A percentile compares a stretch with the other conserved stretches of the same genome.
Evolutionary conservation across 2,113 vertebrate genomes (phyloP).

Genomic region (Mirza zaza): DNA sequence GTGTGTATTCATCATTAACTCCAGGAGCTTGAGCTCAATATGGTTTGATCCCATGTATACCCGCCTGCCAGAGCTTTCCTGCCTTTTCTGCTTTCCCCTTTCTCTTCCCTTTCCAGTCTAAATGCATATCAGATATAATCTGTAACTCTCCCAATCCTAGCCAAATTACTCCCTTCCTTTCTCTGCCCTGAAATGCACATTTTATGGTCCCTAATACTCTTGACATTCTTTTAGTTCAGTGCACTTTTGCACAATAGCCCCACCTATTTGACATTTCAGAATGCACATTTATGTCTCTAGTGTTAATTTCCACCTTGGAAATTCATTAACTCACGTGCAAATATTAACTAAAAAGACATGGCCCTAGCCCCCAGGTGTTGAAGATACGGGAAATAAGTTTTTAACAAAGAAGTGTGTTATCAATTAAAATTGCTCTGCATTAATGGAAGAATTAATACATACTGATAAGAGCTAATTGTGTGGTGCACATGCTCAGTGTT

Average conservation of each 20-base stretch:
- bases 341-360: slow-evolving; percentile 44
- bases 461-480: not conserved
- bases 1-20: not conserved
- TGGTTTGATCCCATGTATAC: not conserved
- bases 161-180: not conserved
- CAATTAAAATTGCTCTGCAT: not conserved
- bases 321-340: not conserved
- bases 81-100: not conserved
- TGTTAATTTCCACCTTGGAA: slow-evolving; percentile 36
- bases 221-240: not conserved
- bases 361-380: not conserved
- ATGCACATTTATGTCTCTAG: not conserved
- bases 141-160: not conserved
- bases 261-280: slow-evolving; percentile 13
- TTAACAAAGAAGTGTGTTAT: slow-evolving; percentile 17
- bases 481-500: not conserved
- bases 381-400: slow-evolving; percentile 19
- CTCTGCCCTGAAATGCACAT: not conserved
- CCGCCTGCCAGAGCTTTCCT: not conserved
- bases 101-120: not conserved
- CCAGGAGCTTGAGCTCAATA: not conserved
- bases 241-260: not conserved
- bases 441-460: not conserved
- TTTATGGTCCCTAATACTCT: not conserved
- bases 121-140: not conserved